Evolutionary conservation across 2,113 vertebrate species (phyloP).

Genomic region (Ophthalmolycus amberensis): DNA sequence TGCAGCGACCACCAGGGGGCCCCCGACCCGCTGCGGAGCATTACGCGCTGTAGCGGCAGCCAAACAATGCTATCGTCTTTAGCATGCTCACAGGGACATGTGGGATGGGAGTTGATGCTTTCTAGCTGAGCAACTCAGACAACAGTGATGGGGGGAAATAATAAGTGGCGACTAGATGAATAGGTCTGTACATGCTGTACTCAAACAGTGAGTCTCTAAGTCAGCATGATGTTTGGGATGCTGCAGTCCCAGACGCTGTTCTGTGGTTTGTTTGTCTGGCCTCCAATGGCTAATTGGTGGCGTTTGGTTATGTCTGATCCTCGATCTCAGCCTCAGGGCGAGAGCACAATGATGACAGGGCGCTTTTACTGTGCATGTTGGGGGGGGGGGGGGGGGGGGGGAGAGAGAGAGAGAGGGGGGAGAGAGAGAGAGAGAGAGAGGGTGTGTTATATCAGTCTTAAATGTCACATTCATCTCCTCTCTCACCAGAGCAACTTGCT

Average conservation of each 20-base stretch:
- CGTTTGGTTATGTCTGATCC: slow-evolving; percentile 48
- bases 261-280: slow-evolving; percentile 45
- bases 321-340: slow-evolving; percentile 20
- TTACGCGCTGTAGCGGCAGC: neutral
- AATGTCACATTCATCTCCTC: slow-evolving; percentile 63
- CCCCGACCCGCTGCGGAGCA: neutral
- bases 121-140: neutral
- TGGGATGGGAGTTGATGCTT: neutral
- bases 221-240: neutral
- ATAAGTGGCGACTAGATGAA: neutral
- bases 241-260: slow-evolving; percentile 11
- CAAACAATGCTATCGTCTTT: neutral
- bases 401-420: neutral
- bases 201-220: neutral
- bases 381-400: too few relatives aligned
- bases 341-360: slow-evolving; percentile 60
- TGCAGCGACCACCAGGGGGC: slow-evolving; percentile 44
- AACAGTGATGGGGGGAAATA: too few relatives aligned
- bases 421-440: neutral
- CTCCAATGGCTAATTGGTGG: slow-evolving; percentile 43
- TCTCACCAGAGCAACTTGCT: slow-evolving; percentile 48
- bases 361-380: slow-evolving; percentile 33
- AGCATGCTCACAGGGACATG: neutral
- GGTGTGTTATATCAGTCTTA: slow-evolving; percentile 33
- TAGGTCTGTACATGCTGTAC: neutral